phyloP scores from a whole-genome alignment of 2,797 vertebrate genomes.

The Semotilus atromaculatus region DNA sequence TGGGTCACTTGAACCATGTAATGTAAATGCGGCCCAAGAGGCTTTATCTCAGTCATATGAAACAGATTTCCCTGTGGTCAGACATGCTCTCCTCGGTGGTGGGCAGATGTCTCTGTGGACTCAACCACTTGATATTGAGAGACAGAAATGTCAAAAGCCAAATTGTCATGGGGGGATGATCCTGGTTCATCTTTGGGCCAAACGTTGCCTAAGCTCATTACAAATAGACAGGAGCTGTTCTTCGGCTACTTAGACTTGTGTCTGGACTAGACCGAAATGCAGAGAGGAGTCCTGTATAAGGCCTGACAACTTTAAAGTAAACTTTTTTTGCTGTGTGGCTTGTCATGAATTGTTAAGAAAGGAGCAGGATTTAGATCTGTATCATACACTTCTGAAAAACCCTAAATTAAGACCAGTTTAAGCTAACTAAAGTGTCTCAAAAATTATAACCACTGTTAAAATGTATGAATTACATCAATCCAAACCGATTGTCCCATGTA shows the following conservation, averaged over 20 bases:
- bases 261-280: neutral
- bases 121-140: slow-evolving; percentile 69
- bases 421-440: neutral
- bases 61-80: slow-evolving; percentile 72
- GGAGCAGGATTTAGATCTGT: neutral
- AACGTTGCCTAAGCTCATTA: slow-evolving; percentile 69
- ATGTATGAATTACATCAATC: neutral
- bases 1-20: slow-evolving; percentile 18
- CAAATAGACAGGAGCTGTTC: slow-evolving; percentile 39
- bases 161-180: slow-evolving; percentile 69
- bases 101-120: slow-evolving; percentile 64
- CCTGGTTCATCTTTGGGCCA: slow-evolving; percentile 74
- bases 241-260: neutral
- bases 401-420: neutral
- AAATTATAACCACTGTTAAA: neutral
- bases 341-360: neutral
- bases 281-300: neutral
- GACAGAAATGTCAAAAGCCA: slow-evolving; percentile 74
- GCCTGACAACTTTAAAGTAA: neutral
- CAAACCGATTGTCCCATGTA: neutral
- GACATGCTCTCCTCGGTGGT: slow-evolving; percentile 39
- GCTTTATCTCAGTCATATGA: slow-evolving; percentile 72
- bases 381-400: neutral
- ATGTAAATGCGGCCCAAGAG: neutral
- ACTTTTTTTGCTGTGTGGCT: neutral